Conservation (phyloP, 2,888 invertebrate genomes). For the Callyntrura guangdongensis region DNA sequence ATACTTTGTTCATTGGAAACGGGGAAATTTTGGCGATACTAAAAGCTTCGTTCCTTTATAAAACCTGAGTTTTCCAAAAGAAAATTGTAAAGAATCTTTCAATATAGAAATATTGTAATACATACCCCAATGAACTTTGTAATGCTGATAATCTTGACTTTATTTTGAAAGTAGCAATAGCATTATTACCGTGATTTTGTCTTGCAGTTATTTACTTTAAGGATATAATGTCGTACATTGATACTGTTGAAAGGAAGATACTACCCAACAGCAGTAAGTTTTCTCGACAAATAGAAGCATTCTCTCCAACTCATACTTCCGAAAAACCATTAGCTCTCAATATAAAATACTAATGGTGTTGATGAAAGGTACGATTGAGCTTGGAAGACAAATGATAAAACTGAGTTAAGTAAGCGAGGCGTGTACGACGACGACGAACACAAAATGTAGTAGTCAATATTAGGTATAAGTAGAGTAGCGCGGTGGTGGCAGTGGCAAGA, state of each 20-base stretch:
- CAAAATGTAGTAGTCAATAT: neutral
- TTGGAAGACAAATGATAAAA: conserved; percentile 74
- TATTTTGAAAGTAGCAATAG: neutral
- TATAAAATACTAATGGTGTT: conserved; percentile 69
- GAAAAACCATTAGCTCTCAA: conserved; percentile 75
- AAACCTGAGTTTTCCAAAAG: too few relatives aligned
- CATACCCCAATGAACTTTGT: too few relatives aligned
- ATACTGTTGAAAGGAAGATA: conserved; percentile 19
- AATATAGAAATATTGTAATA: neutral
- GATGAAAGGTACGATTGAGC: conserved; percentile 73
- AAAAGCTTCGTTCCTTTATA: too few relatives aligned
- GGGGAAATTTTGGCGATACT: too few relatives aligned
- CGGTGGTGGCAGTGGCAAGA: neutral
- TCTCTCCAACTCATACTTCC: conserved; percentile 11
- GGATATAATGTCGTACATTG: conserved; percentile 54
- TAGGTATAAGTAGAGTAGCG: neutral
- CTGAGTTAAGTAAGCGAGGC: conserved; percentile 75
- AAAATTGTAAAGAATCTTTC: neutral
- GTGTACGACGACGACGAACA: conserved; percentile 47
- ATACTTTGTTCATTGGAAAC: too few relatives aligned
- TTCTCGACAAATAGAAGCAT: conserved; percentile 13
- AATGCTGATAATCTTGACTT: neutral
- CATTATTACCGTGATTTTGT: conserved; percentile 10
- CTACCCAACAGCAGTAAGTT: neutral
- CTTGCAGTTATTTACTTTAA: conserved; percentile 42